A percentile compares a stretch with the other conserved stretches of the same genome.
Evolutionary conservation across 2,888 invertebrate genomes (phyloP).

Genomic region (Nemotelus nigrinus): DNA sequence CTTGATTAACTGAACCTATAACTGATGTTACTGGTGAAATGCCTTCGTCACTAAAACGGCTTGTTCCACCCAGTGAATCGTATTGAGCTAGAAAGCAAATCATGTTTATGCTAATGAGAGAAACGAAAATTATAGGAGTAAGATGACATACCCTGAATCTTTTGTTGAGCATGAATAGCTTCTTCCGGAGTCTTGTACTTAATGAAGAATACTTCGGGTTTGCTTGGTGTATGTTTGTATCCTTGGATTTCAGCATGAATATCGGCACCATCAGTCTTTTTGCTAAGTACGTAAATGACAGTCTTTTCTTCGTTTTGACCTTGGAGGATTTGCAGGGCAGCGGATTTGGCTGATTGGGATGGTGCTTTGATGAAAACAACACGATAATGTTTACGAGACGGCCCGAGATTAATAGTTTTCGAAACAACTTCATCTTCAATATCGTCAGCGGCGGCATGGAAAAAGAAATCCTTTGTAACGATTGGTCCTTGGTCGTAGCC

Average conservation of each 20-base stretch:
- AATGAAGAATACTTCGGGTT: slow-evolving; percentile 53
- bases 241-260: slow-evolving; percentile 45
- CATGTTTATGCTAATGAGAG: not conserved
- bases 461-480: slow-evolving; percentile 62
- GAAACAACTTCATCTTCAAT: slow-evolving; percentile 55
- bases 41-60: slow-evolving; percentile 62
- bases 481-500: slow-evolving; percentile 54
- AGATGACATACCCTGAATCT: slow-evolving; percentile 48
- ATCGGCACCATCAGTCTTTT: slow-evolving; percentile 48
- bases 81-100: slow-evolving; percentile 57
- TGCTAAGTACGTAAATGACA: slow-evolving; percentile 51
- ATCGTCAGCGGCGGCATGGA: slow-evolving; percentile 62
- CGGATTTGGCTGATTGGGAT: slow-evolving; percentile 36
- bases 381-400: slow-evolving; percentile 61
- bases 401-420: slow-evolving; percentile 60
- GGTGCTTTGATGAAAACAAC: slow-evolving; percentile 64
- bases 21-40: slow-evolving; percentile 62
- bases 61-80: slow-evolving; percentile 62
- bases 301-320: slow-evolving; percentile 51
- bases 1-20: slow-evolving; percentile 59
- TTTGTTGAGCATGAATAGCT: slow-evolving; percentile 49
- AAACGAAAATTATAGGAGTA: not conserved
- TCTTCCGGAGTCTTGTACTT: slow-evolving; percentile 52
- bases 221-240: slow-evolving; percentile 44
- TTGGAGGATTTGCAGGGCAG: slow-evolving; percentile 45